phyloP scores from a whole-genome alignment of 2,888 invertebrate species.

The Diaprepes abbreviatus region DNA sequence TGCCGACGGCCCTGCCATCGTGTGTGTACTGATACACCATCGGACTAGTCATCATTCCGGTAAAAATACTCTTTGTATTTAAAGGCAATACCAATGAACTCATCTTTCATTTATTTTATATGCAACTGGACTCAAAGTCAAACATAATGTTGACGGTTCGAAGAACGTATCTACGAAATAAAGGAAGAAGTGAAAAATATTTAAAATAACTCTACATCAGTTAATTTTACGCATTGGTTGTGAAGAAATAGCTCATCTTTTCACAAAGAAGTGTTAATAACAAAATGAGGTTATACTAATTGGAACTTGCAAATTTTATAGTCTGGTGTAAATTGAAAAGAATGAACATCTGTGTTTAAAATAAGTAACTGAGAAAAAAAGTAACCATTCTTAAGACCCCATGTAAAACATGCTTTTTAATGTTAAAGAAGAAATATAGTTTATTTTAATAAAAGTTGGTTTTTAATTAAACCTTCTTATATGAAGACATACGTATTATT shows the following conservation, averaged over 20 bases:
- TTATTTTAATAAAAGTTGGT: no score
- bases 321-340: not conserved
- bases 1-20: no score
- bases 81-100: not conserved
- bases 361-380: not conserved
- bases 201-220: not conserved
- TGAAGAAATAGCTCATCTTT: not conserved
- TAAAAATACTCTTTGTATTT: not conserved
- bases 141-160: constrained; percentile 4
- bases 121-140: constrained; percentile 5
- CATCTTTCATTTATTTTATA: constrained; percentile 6
- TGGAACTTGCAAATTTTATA: not conserved
- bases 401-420: no score
- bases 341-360: not conserved
- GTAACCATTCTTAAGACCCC: no score
- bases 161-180: not conserved
- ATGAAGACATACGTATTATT: no score
- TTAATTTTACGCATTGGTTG: not conserved
- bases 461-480: no score
- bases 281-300: not conserved
- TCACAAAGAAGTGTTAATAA: not conserved
- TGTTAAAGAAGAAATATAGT: no score
- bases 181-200: not conserved
- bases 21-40: no score
- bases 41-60: not conserved